Conservation (phyloP, 1,140 invertebrate species). For the Popillia japonica region DNA sequence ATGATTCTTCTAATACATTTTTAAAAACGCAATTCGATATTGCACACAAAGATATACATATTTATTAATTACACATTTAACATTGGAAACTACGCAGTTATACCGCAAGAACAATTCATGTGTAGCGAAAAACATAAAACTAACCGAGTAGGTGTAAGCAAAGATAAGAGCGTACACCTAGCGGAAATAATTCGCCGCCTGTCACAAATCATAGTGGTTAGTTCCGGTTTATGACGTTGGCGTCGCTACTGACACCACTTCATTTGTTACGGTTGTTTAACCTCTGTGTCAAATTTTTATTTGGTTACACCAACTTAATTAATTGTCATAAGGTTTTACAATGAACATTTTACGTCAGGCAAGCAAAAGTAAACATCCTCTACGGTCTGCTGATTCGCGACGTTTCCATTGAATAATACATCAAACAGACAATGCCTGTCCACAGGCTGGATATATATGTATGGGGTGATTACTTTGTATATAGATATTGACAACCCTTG, state of each 20-base stretch:
- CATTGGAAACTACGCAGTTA: not conserved
- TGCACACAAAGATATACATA: no score
- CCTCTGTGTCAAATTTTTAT: conserved; percentile 40
- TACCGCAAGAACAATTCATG: not conserved
- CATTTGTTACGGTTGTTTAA: conserved; percentile 41
- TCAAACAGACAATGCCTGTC: conserved; percentile 40
- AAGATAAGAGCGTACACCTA: conserved; percentile 25
- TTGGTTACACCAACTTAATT: conserved; percentile 33
- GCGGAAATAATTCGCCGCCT: conserved; percentile 41
- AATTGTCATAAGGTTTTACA: conserved; percentile 27
- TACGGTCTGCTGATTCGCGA: conserved; percentile 19
- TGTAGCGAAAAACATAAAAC: not conserved
- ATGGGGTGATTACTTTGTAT: conserved; percentile 21
- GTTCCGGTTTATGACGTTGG: conserved; percentile 37
- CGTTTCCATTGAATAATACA: conserved; percentile 34
- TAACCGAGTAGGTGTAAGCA: conserved; percentile 17
- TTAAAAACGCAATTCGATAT: no score
- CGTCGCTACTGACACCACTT: conserved; percentile 32
- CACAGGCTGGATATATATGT: conserved; percentile 7
- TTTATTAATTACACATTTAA: no score
- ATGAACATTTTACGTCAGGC: conserved; percentile 6
- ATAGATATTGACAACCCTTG: not conserved
- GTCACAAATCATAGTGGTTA: conserved; percentile 41
- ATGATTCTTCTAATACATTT: no score
- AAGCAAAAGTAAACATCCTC: conserved; percentile 13